Evolutionary conservation across 37 sponge, comb jelly and placozoan genomes (phyloP), one percentile per base, ranked within the genome.

Genomic region (Crambe crambe): DNA sequence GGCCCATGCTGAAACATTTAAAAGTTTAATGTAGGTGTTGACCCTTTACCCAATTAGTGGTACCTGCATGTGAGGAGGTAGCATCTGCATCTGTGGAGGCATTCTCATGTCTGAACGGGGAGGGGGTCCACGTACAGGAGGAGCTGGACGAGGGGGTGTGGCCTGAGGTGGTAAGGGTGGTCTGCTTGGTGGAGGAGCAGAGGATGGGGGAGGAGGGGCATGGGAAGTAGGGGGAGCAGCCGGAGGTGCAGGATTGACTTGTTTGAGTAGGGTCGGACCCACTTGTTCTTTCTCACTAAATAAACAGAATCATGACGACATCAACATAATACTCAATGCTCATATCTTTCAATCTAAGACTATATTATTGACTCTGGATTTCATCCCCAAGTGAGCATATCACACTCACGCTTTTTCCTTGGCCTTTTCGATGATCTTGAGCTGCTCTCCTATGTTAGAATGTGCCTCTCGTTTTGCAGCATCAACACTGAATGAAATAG

Each of bases 341-440:
- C n/a, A n/a, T n/a, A n/a, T n/a, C n/a, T n/a, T n/a, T n/a, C n/a
- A n/a, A n/a, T n/a, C n/a, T n/a, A n/a, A n/a, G 44, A 25, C 18
- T 43, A 41, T 44, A n/a, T 25, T 72, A n/a, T 3, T 42, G 26
- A 44, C 73, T 8, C n/a, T n/a, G n/a, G n/a, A n/a, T n/a, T n/a
- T n/a, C n/a, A n/a, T n/a, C n/a, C n/a, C n/a, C n/a, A n/a, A n/a
- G n/a, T n/a, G n/a, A n/a, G n/a, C n/a, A n/a, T n/a, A n/a, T 9
- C 23, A 2, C 8, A 72, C 90, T 84, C 37, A 89, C 90, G 80
- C 41, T 37, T 80, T 42, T 63, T 79, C 86, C 3, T 77, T 78
- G 29, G 86, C 75, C 56, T 76, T 81, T 43, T 86, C 79, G 25
- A 81, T 81, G 44, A 81, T 78, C 70, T 81, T 67, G 8, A 85